These are phyloP conservation scores for Machimus rusticus DNA, from an alignment of 2,888 invertebrate genomes.

Conservation along the genomic window DNA sequence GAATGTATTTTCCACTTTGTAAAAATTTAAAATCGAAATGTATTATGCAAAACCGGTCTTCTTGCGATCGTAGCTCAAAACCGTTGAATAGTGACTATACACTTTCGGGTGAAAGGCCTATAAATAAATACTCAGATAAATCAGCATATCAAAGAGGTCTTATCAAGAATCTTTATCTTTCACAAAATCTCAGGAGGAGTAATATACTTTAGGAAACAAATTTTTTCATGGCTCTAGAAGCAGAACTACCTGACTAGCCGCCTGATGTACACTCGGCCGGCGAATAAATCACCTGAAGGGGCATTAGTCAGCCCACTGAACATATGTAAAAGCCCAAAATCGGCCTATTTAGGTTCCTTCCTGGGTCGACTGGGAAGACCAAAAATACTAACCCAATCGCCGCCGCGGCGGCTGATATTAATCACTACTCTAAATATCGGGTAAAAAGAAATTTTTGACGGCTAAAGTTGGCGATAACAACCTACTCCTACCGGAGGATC, in stretches of 20 bases:
- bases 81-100: background rate
- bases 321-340: background rate
- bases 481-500: conserved; percentile 5
- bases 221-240: background rate
- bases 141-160: background rate
- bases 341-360: background rate
- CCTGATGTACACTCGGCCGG: background rate
- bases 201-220: background rate
- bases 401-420: background rate
- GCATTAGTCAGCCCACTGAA: background rate
- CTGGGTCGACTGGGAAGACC: background rate
- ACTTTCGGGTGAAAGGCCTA: background rate
- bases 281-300: background rate
- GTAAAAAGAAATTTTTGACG: background rate
- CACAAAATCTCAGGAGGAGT: background rate
- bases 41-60: background rate
- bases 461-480: background rate
- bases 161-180: background rate
- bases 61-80: background rate
- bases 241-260: background rate
- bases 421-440: conserved; percentile 18
- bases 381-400: background rate
- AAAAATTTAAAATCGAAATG: background rate
- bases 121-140: background rate
- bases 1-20: background rate